A percentile compares a stretch with the other conserved stretches of the same genome.
These are phyloP conservation scores for Drosophila tristis DNA, from an alignment of 1,140 invertebrate genomes.

Conservation along the genomic window DNA sequence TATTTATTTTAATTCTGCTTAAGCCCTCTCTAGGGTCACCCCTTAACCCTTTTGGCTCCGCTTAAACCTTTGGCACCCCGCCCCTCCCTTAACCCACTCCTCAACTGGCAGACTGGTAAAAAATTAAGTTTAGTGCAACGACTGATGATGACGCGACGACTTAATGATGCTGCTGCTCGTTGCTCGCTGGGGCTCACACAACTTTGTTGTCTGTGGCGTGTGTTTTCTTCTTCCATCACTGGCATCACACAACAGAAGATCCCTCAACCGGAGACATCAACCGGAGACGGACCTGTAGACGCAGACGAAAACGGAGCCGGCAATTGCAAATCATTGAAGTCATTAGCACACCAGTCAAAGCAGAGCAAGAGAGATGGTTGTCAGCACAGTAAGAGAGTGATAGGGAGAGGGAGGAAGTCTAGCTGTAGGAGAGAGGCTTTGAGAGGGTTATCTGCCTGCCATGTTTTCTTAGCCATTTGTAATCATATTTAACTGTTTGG, in stretches of 20 bases:
- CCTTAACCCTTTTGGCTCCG: not conserved
- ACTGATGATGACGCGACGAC: constrained; percentile 33
- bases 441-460: constrained; percentile 8
- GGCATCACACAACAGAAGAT: not conserved
- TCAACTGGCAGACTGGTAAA: not conserved
- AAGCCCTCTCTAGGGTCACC: constrained; percentile 22
- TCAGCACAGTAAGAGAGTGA: not conserved
- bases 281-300: constrained; percentile 8
- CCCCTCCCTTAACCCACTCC: not conserved
- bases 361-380: too few species aligned
- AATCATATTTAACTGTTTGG: constrained; percentile 10
- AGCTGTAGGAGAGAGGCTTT: not conserved
- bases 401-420: too few species aligned
- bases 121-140: constrained; percentile 29
- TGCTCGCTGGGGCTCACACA: not conserved
- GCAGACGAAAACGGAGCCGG: constrained; percentile 13
- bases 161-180: constrained; percentile 57
- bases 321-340: constrained; percentile 49
- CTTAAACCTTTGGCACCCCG: not conserved
- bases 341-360: constrained; percentile 31
- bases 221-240: not conserved
- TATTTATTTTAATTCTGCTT: constrained; percentile 76
- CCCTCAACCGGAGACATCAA: constrained; percentile 13
- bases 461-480: constrained; percentile 19
- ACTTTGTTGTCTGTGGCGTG: constrained; percentile 15